Evolutionary conservation across 2,797 vertebrate genomes (phyloP), one percentile per base, ranked within the genome.

Genomic region (Coilia nasus): DNA sequence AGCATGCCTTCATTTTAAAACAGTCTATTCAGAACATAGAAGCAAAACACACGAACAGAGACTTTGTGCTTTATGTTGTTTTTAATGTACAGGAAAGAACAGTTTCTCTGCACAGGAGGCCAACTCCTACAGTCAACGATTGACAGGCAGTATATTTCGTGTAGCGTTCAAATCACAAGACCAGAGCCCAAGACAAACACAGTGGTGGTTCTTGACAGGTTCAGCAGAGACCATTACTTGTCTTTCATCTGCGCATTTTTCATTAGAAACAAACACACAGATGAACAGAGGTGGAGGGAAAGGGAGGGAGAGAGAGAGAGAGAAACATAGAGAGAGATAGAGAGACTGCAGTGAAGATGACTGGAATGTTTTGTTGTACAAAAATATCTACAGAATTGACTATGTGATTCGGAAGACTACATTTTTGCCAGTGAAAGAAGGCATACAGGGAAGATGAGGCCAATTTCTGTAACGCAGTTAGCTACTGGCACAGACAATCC

Each of bases 281-380:
- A 67, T 28, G 25, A 82, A 83, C 41, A 84, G 60, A 81, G 12
- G 50, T 85, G 85, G 9, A 7, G 54, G 35, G 21, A 28, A 19
- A 85, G 75, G 31, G 75, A 81, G 64, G 21, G 83, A 83, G 50
- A 84, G 60, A 81, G 10, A 56, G 86, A 86, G 6, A 10, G 54
- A 57, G 31, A 28, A 19, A 64, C 83, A 82, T 12, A 12, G 75
- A 21, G 35, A 44, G 31, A 21, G 71, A 78, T 14, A 44, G 31
- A 78, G 71, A 78, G 31, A 78, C 6, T 44, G 35, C 71, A 44
- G 71, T 44, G 71, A n/a, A 44, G 35, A 78, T 78, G 71, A 78
- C 71, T 78, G 71, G 71, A 78, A 78, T 78, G 71, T 78, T 78
- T 78, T 78, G 14, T 44, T 44, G 31, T 41, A 41, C 28, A 35